Conservation (phyloP, 2,888 invertebrate species). For the Drosophila colorata region DNA sequence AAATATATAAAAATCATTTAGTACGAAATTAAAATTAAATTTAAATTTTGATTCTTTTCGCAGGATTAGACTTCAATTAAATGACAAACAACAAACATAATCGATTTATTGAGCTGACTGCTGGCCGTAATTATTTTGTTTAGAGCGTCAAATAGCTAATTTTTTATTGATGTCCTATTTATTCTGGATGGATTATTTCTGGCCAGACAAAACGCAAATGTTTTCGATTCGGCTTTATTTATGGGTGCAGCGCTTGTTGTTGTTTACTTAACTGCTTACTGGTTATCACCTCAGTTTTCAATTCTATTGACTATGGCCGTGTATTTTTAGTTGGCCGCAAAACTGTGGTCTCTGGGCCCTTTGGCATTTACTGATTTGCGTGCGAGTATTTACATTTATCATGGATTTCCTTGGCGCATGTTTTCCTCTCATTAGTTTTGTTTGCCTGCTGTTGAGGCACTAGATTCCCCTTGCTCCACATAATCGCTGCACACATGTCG, state of each 20-base stretch:
- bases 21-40: too few relatives aligned
- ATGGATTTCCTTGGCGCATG: slow-evolving; percentile 17
- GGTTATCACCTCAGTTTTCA: background rate
- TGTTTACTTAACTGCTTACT: slow-evolving; percentile 5
- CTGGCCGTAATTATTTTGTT: background rate
- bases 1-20: too few relatives aligned
- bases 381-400: slow-evolving; percentile 33
- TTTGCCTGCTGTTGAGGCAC: slow-evolving; percentile 18
- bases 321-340: slow-evolving; percentile 28
- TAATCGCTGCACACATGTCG: slow-evolving; percentile 25
- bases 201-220: slow-evolving; percentile 21
- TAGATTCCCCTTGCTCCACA: background rate
- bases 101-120: background rate
- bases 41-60: too few relatives aligned
- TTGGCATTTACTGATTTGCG: slow-evolving; percentile 11
- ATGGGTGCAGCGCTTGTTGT: slow-evolving; percentile 10
- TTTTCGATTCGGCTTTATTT: slow-evolving; percentile 15
- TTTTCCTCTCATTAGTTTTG: slow-evolving; percentile 37
- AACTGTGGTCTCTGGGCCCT: background rate
- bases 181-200: background rate
- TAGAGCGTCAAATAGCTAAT: background rate
- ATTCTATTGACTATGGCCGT: slow-evolving; percentile 7
- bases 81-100: background rate
- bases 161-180: slow-evolving; percentile 1
- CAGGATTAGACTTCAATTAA: background rate